These are phyloP conservation scores for Mystacides longicornis DNA, from an alignment of 2,888 invertebrate species.

Conservation along the genomic window DNA sequence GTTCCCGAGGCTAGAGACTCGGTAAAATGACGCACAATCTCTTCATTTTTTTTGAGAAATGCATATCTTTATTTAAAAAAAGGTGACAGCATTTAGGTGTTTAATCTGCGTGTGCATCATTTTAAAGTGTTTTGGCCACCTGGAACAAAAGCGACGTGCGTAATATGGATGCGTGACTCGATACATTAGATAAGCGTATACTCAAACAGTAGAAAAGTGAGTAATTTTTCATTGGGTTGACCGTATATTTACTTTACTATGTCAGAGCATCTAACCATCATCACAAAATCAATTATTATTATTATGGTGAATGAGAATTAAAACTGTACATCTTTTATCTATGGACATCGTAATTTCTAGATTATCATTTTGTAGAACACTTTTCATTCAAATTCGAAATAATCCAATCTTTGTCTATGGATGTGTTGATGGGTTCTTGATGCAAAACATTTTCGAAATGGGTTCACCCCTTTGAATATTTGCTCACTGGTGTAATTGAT, in stretches of 20 bases:
- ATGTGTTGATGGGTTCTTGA: background rate
- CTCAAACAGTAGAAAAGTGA: slow-evolving; percentile 19
- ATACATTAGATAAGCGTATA: slow-evolving; percentile 21
- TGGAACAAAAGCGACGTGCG: background rate
- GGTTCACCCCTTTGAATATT: background rate
- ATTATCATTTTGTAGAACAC: too few relatives aligned
- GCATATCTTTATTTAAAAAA: background rate
- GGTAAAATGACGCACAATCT: background rate
- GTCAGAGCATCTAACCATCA: background rate
- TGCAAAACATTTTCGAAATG: background rate
- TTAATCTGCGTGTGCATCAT: background rate
- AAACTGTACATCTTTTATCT: too few relatives aligned
- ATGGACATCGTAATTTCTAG: too few relatives aligned
- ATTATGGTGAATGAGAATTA: too few relatives aligned
- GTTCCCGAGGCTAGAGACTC: slow-evolving; percentile 9
- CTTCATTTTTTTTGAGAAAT: background rate
- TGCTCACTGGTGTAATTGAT: background rate
- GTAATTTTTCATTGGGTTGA: slow-evolving; percentile 12
- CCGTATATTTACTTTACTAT: too few relatives aligned
- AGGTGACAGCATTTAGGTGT: background rate
- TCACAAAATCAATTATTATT: too few relatives aligned
- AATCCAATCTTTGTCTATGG: too few relatives aligned
- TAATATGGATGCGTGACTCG: slow-evolving; percentile 17
- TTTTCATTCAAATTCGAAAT: too few relatives aligned
- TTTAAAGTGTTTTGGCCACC: background rate